Percentiles rank a stretch among this genome's conserved stretches.
Conservation (phyloP, 2,797 vertebrate genomes). For the Tapera naevia region DNA sequence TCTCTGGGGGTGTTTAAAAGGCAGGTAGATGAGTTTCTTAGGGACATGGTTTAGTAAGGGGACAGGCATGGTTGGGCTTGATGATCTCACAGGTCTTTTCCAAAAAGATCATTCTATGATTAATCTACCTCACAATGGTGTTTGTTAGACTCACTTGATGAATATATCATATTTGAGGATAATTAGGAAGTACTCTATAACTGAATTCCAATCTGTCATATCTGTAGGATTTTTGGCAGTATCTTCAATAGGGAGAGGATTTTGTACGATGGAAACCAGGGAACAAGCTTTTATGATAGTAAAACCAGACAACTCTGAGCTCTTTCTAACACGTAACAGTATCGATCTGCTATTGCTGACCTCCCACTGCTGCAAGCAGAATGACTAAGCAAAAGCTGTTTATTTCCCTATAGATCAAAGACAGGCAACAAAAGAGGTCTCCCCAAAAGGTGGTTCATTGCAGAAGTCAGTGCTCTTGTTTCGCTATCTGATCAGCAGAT, state of each 20-base stretch:
- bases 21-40: too few relatives aligned
- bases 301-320: not conserved
- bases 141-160: not conserved
- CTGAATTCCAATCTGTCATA: not conserved
- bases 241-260: not conserved
- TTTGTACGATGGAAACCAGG: not conserved
- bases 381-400: conserved; percentile 38
- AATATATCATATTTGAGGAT: not conserved
- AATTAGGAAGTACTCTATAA: not conserved
- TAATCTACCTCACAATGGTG: not conserved
- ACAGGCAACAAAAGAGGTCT: conserved; percentile 38
- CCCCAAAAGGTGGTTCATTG: conserved; percentile 54
- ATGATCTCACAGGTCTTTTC: too few relatives aligned
- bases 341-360: not conserved
- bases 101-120: too few relatives aligned
- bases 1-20: too few relatives aligned
- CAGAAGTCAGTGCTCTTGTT: conserved; percentile 76
- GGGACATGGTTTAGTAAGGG: too few relatives aligned
- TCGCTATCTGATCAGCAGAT: conserved; percentile 84
- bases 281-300: not conserved
- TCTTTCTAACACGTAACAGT: not conserved
- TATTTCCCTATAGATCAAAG: conserved; percentile 62
- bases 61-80: too few relatives aligned
- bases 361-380: conserved; percentile 35
- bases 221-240: not conserved